Evolutionary conservation across 2,797 vertebrate genomes (phyloP).

Genomic region (Prunella strophiata): DNA sequence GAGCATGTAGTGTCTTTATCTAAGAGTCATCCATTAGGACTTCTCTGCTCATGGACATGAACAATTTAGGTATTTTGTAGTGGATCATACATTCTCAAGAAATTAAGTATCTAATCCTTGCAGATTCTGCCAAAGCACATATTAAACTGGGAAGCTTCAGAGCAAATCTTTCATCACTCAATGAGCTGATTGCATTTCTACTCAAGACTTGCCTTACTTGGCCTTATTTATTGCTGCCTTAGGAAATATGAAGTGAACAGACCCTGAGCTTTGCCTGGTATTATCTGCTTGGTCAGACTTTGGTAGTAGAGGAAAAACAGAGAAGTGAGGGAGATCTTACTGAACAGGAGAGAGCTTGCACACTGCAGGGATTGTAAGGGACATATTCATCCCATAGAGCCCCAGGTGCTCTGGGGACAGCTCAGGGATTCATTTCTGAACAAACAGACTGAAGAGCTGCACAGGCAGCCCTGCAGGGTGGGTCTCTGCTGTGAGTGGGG

Average conservation of each 20-base stretch:
- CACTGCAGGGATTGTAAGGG: neutral
- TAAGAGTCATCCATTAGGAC: neutral
- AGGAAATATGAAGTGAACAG: neutral
- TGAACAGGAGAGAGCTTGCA: neutral
- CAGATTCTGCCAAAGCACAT: constrained; percentile 28
- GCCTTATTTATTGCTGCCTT: neutral
- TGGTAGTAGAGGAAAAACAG: neutral
- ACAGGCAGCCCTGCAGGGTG: neutral
- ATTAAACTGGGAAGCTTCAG: constrained; percentile 20
- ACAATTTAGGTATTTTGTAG: neutral
- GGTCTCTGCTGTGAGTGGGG: neutral
- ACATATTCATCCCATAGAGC: neutral
- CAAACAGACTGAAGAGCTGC: neutral
- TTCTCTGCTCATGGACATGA: neutral
- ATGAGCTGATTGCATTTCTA: constrained; percentile 9
- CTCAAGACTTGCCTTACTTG: neutral
- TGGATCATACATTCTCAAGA: neutral
- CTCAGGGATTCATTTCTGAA: neutral
- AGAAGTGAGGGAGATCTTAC: neutral
- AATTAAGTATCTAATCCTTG: constrained; percentile 8
- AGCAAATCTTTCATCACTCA: neutral
- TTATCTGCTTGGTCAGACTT: neutral
- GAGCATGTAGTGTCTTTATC: neutral
- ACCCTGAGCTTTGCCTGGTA: neutral
- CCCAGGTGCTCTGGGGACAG: neutral